Evolutionary conservation across 2,113 vertebrate species (phyloP), one percentile per base, ranked within the genome.

Genomic region (Oreochromis niloticus): DNA sequence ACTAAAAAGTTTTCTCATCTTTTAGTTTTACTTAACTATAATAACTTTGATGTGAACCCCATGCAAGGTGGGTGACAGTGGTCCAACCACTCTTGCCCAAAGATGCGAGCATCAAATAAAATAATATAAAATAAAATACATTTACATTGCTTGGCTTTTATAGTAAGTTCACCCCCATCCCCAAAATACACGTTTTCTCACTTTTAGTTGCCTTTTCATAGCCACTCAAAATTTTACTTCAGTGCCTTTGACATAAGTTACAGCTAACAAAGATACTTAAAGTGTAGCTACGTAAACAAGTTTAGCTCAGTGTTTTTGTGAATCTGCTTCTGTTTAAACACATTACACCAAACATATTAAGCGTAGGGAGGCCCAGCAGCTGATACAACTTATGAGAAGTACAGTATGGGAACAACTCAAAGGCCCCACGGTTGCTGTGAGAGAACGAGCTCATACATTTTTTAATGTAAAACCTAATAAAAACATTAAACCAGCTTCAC

Each of bases 361-460:
- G 46, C 6, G 73, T 52, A 13, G 6, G 10, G 46, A 80, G 82
- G 86, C 78, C 85, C 71, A 34, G 27, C 39, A 85, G 46, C 7
- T 81, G 48, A 75, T 39, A 66, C 5, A 93, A 93, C 90, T 91
- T 93, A 85, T 66, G 3, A 19, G 5, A 56, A 9, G 17, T 16
- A 12, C 61, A 81, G 80, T 39, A 19, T 17, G 41, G 30, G 48
- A 54, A 75, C 75, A 75, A 34, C 8, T 83, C 39, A 52, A 22
- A 89, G 94, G 92, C 88, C 93, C 86, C 3, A 32, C 10, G 61
- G 8, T 24, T 19, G 80, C 27, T 50, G 9, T 24, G 22, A 3
- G 16, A 57, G 24, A 30, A 32, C 46, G 7, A 19, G 52, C 30
- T 32, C 52, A n/a, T 13, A 68, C 36, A 52, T 39, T 68, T 68